Evolutionary conservation across 2,797 vertebrate genomes (phyloP).

Genomic region (Microctenopoma steveboyesi): DNA sequence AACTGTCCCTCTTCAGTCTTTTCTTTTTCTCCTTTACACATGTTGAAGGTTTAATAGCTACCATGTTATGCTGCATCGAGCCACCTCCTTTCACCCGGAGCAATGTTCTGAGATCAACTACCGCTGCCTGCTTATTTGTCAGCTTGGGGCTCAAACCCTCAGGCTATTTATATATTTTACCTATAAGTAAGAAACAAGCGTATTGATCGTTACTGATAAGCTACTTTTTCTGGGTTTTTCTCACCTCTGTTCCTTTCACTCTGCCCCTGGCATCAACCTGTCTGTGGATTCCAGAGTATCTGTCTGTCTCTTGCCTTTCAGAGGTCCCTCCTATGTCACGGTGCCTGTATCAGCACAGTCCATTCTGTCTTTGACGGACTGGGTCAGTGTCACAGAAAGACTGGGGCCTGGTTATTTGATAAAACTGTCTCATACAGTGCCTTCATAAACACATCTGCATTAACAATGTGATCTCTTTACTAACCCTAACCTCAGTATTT

Average conservation of each 20-base stretch:
- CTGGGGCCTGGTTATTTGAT: too few relatives aligned
- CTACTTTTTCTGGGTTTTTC: constrained; percentile 18
- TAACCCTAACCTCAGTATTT: too few relatives aligned
- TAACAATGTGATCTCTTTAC: too few relatives aligned
- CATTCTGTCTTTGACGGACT: too few relatives aligned
- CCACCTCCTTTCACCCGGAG: constrained; percentile 54
- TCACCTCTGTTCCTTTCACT: constrained; percentile 17
- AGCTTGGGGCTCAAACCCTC: constrained; percentile 53
- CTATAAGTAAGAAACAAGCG: constrained; percentile 27
- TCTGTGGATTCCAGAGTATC: constrained; percentile 16
- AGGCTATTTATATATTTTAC: constrained; percentile 52
- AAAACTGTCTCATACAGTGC: too few relatives aligned
- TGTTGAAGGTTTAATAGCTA: constrained; percentile 65
- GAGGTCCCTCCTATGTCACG: not conserved
- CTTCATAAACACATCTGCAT: too few relatives aligned
- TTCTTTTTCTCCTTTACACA: constrained; percentile 47
- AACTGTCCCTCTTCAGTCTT: constrained; percentile 19
- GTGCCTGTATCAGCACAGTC: too few relatives aligned
- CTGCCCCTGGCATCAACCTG: constrained; percentile 26
- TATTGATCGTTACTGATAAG: constrained; percentile 37
- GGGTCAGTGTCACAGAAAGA: too few relatives aligned
- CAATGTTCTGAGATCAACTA: constrained; percentile 66
- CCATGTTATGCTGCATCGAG: constrained; percentile 55
- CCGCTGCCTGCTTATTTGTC: constrained; percentile 56
- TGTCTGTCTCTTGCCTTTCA: constrained; percentile 4